Percentiles rank a stretch among this genome's conserved stretches.
Conservation (phyloP, 2,888 invertebrate genomes). For the Polyommatus icarus region DNA sequence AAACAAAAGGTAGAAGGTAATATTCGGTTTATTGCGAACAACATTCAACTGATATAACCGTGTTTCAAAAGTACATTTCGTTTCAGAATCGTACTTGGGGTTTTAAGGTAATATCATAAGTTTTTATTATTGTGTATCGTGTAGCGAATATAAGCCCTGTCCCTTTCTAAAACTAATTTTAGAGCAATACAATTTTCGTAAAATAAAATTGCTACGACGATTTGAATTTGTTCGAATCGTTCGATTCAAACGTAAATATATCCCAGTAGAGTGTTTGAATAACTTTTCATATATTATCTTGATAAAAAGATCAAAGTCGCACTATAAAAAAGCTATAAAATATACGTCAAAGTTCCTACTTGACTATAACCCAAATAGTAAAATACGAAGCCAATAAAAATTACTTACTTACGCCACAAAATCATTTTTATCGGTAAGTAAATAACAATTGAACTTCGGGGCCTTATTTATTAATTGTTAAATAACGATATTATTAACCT, state of each 20-base stretch:
- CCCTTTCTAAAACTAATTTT: constrained; percentile 29
- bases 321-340: constrained; percentile 23
- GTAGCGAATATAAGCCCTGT: constrained; percentile 22
- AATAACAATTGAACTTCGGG: no score
- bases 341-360: constrained; percentile 2
- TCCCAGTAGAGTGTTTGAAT: constrained; percentile 8
- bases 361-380: not conserved
- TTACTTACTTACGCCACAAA: not conserved
- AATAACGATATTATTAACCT: no score
- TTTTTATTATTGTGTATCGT: constrained; percentile 26
- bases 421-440: not conserved
- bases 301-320: constrained; percentile 20
- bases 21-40: constrained; percentile 9
- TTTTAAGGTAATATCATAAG: constrained; percentile 24
- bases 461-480: no score
- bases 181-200: constrained; percentile 26
- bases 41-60: constrained; percentile 21
- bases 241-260: constrained; percentile 24
- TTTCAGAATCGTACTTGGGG: constrained; percentile 4
- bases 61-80: constrained; percentile 11
- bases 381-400: constrained; percentile 12
- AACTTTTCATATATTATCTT: not conserved
- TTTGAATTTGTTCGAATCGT: constrained; percentile 20
- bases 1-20: not conserved
- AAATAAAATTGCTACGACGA: constrained; percentile 26